Conservation (phyloP, 2,113 vertebrate species). For the Odocoileus virginianus region DNA sequence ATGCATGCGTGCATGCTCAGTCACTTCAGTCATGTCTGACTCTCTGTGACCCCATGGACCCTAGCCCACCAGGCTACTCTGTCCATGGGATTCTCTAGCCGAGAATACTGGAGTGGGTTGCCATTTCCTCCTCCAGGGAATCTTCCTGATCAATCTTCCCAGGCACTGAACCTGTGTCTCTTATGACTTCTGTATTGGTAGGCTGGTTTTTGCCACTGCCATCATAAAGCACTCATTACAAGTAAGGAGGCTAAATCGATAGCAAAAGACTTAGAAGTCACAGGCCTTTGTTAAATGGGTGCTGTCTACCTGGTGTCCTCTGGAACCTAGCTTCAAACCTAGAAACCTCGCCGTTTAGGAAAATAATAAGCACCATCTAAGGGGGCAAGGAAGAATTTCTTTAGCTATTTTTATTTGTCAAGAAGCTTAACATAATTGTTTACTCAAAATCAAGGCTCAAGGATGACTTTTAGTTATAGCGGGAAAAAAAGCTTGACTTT, state of each 20-base stretch:
- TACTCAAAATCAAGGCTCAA: not conserved
- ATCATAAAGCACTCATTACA: not conserved
- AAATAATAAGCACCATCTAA: not conserved
- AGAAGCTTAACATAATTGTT: slow-evolving; percentile 32
- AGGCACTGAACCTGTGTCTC: not conserved
- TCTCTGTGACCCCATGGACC: not conserved
- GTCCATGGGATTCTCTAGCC: not conserved
- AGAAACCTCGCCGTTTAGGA: not conserved
- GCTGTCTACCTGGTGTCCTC: not conserved
- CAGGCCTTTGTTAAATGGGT: not conserved
- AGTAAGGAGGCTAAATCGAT: not conserved
- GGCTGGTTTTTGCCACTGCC: not conserved
- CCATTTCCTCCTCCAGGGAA: not conserved
- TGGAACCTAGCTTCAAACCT: not conserved
- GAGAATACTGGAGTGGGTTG: not conserved
- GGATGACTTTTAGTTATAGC: not conserved
- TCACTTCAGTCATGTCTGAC: not conserved
- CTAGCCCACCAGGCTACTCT: not conserved
- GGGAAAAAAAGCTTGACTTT: not conserved
- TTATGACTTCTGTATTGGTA: not conserved
- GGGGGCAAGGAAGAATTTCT: not conserved
- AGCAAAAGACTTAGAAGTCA: not conserved
- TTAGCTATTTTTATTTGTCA: slow-evolving; percentile 23
- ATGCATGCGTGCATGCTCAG: not conserved
- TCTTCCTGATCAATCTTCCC: not conserved